A percentile compares a stretch with the other conserved stretches of the same genome.
These are phyloP conservation scores for Diorhabda elongata DNA, from an alignment of 1,140 invertebrate genomes.

Conservation along the genomic window DNA sequence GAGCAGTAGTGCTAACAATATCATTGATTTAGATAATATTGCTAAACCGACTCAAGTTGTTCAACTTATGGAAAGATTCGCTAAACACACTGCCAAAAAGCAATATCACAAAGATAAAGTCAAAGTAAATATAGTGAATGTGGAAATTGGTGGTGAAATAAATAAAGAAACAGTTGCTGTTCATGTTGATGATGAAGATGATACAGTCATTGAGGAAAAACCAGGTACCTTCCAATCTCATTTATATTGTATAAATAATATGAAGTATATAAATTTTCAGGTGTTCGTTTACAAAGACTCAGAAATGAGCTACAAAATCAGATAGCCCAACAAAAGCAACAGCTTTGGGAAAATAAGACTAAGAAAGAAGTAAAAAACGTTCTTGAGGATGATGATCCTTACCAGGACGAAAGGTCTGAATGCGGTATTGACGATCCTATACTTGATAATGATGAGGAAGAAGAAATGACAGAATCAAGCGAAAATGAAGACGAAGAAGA, in stretches of 20 bases:
- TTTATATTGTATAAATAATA: neutral
- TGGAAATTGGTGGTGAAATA: slow-evolving; percentile 47
- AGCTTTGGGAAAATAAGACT: slow-evolving; percentile 60
- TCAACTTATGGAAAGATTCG: slow-evolving; percentile 58
- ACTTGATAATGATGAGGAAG: slow-evolving; percentile 48
- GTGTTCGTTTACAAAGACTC: slow-evolving; percentile 52
- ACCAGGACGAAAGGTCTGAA: slow-evolving; percentile 26
- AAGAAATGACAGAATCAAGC: slow-evolving; percentile 38
- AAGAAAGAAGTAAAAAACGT: slow-evolving; percentile 43
- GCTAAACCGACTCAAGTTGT: slow-evolving; percentile 53
- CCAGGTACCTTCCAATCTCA: slow-evolving; percentile 52
- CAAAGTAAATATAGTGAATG: slow-evolving; percentile 46
- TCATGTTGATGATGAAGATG: slow-evolving; percentile 41
- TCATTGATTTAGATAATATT: slow-evolving; percentile 56
- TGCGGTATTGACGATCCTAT: slow-evolving; percentile 37
- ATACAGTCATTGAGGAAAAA: slow-evolving; percentile 47
- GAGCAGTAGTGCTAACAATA: slow-evolving; percentile 53
- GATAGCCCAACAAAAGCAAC: slow-evolving; percentile 57
- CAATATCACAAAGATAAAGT: slow-evolving; percentile 48
- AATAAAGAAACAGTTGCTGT: slow-evolving; percentile 48
- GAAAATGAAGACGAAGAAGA: slow-evolving; percentile 43
- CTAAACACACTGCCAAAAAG: slow-evolving; percentile 54
- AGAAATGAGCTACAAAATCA: slow-evolving; percentile 59
- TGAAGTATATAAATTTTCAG: slow-evolving; percentile 24
- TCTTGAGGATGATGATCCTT: slow-evolving; percentile 27